phyloP scores from a whole-genome alignment of 2,113 vertebrate species.

The Callipepla californica region DNA sequence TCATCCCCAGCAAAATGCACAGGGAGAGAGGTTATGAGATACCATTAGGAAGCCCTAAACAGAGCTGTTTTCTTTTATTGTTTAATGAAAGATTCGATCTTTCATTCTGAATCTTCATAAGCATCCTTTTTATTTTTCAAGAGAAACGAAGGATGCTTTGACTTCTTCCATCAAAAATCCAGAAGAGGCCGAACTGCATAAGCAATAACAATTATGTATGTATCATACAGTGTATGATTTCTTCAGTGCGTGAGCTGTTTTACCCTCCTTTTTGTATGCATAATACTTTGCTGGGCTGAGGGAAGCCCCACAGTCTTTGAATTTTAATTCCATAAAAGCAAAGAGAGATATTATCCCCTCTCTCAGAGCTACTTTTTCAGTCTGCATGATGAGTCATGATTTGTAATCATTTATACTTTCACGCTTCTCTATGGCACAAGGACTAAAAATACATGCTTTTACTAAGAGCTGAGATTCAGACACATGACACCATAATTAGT shows the following conservation, averaged over 20 bases:
- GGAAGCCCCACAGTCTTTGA: not conserved
- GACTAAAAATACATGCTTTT: slow-evolving; percentile 62
- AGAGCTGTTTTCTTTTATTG: not conserved
- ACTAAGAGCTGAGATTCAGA: slow-evolving; percentile 50
- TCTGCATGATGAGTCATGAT: slow-evolving; percentile 48
- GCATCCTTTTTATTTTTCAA: not conserved
- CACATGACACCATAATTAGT: slow-evolving; percentile 43
- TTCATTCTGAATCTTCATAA: not conserved
- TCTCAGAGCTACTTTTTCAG: not conserved
- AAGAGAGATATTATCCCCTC: not conserved
- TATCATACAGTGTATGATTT: not conserved
- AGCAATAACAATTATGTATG: not conserved
- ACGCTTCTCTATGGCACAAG: slow-evolving; percentile 27
- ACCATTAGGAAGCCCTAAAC: not conserved
- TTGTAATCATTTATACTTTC: slow-evolving; percentile 35
- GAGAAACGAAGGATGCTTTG: not conserved
- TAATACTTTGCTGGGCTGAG: not conserved
- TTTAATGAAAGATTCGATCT: not conserved
- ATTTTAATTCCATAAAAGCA: not conserved
- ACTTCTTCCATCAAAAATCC: not conserved
- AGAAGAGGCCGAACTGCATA: not conserved
- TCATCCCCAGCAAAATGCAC: not conserved
- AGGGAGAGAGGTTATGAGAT: not conserved
- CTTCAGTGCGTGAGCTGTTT: not conserved
- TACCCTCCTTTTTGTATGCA: not conserved